Conservation (phyloP, 37 sponge, comb jelly and placozoan species). For the Beroe ovata region DNA sequence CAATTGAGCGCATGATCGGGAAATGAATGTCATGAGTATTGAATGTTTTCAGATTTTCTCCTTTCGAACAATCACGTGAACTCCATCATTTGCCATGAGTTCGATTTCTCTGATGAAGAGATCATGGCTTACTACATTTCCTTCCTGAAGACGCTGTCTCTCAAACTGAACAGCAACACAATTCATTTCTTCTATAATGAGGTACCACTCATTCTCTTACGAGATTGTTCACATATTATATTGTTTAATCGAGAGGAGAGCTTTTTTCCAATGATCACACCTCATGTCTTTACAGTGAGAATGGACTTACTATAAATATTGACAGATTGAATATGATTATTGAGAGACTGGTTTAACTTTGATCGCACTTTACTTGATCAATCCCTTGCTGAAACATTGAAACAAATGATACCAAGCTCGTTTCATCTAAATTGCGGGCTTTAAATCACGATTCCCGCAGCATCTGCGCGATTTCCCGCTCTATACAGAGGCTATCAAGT, state of each 20-base stretch:
- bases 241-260: too few relatives aligned
- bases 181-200: conserved; percentile 99
- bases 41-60: conserved; percentile 97
- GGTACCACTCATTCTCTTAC: conserved; percentile 66
- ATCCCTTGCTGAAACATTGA: too few relatives aligned
- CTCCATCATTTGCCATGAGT: conserved; percentile 88
- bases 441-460: too few relatives aligned
- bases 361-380: too few relatives aligned
- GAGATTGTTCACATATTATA: neutral
- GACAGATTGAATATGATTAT: too few relatives aligned
- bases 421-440: too few relatives aligned
- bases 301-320: too few relatives aligned
- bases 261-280: too few relatives aligned
- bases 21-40: neutral
- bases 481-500: conserved; percentile 98
- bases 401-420: too few relatives aligned
- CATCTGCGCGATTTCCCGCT: conserved; percentile 96
- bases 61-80: conserved; percentile 98
- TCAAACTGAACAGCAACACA: conserved; percentile 93
- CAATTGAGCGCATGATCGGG: neutral
- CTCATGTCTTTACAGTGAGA: too few relatives aligned
- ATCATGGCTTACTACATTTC: conserved; percentile 98
- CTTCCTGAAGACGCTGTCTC: conserved; percentile 96
- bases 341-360: too few relatives aligned
- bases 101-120: conserved; percentile 97